Percentiles rank a stretch among this genome's conserved stretches.
Evolutionary conservation across 2,113 vertebrate species (phyloP).

Genomic region (Aphyosemion australe): DNA sequence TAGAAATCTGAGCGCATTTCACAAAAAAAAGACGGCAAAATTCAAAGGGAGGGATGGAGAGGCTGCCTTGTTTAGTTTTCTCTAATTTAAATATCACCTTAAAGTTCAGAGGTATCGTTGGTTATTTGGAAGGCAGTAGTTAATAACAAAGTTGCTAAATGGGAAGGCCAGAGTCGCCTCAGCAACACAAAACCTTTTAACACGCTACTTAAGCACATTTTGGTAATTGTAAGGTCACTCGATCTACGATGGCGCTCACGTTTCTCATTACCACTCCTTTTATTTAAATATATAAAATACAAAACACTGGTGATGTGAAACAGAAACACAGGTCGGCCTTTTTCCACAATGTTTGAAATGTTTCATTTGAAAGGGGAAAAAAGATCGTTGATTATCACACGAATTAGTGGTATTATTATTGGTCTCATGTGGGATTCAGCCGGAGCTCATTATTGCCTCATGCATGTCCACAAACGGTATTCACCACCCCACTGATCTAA

Average conservation of each 20-base stretch:
- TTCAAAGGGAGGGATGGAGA: constrained; percentile 36
- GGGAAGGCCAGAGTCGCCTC: constrained; percentile 50
- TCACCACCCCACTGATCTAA: constrained; percentile 56
- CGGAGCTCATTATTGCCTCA: constrained; percentile 73
- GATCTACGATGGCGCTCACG: constrained; percentile 66
- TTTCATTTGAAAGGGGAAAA: constrained; percentile 45
- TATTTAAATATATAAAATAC: constrained; percentile 48
- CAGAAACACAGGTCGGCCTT: constrained; percentile 46
- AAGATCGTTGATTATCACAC: constrained; percentile 26
- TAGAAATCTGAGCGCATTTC: constrained; percentile 40
- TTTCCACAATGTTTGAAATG: constrained; percentile 41
- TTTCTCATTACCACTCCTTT: constrained; percentile 46
- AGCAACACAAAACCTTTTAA: constrained; percentile 58
- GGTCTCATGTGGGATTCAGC: constrained; percentile 40
- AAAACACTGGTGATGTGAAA: constrained; percentile 63
- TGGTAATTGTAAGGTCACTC: constrained; percentile 78
- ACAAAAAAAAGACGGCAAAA: constrained; percentile 28
- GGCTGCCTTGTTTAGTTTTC: constrained; percentile 44
- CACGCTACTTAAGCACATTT: constrained; percentile 73
- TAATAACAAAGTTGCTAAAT: constrained; percentile 51
- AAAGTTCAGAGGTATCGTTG: constrained; percentile 68
- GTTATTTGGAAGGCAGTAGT: constrained; percentile 75
- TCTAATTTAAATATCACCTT: constrained; percentile 65
- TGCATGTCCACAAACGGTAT: constrained; percentile 60
- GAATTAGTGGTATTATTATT: constrained; percentile 29